Evolutionary conservation across 1,140 invertebrate genomes (phyloP), one percentile per base, ranked within the genome.

Genomic region (Pseudomyrmex sp.): DNA sequence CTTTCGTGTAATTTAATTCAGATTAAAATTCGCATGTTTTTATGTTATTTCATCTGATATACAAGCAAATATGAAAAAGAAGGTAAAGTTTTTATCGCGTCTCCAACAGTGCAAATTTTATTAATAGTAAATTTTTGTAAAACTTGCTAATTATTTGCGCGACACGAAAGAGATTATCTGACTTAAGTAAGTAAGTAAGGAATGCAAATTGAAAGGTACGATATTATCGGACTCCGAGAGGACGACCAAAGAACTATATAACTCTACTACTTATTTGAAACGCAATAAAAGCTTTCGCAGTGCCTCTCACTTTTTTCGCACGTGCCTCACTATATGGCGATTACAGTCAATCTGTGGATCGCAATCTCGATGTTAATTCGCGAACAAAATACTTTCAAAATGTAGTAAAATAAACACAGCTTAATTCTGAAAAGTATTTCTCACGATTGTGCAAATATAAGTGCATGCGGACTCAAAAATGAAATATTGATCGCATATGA

Each of bases 401-500:
- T 48, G 70, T 70, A 50, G n/a, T 2, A 54, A 59, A 72, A 80
- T 80, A 72, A 79, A 79, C 8, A 23, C 10, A 20, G 20, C 7
- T 13, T 12, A 13, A 0, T 3, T 35, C 35, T 35, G 66, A 66
- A 61, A 66, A 59, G 26, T 80, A 70, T 54, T 46, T 68, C 35
- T 50, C 12, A 12, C 23, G 15, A 4, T 79, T 77, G 68, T 56
- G 20, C 52, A 79, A 72, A 66, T 58, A 20, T 52, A 69, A 69
- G 63, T 50, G 76, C 76, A 79, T 54, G 23, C 44, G 12, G 46
- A 35, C 44, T 70, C 54, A 26, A 76, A 66, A 76, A 76, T 75
- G 35, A 50, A 77, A 20, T 77, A 83, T 83, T 62, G 73, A 83
- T 83, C 50, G 73, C 65, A 10, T 61, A 62, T 83, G 74, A 76